A percentile compares a stretch with the other conserved stretches of the same genome.
Evolutionary conservation across 2,797 vertebrate genomes (phyloP).

Genomic region (Scolopax bukidnonensis): DNA sequence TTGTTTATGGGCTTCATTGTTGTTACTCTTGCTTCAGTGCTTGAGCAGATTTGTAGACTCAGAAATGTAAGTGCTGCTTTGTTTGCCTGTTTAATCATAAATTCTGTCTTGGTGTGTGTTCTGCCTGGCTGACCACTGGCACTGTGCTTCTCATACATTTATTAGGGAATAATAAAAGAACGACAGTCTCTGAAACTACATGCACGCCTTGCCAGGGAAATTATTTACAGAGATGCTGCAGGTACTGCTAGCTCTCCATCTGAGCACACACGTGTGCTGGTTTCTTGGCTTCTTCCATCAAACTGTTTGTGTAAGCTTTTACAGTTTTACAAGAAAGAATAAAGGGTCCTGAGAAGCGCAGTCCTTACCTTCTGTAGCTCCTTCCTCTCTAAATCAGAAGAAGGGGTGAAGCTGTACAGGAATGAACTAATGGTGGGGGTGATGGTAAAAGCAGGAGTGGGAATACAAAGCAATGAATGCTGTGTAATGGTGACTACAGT

Average conservation of each 20-base stretch:
- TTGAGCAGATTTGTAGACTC: neutral
- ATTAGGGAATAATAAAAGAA: neutral
- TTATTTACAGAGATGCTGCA: neutral
- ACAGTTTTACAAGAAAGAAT: neutral
- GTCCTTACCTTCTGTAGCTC: neutral
- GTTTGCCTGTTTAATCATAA: slow-evolving; percentile 9
- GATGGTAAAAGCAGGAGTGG: neutral
- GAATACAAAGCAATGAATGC: neutral
- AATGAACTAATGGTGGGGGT: neutral
- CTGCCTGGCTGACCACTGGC: neutral
- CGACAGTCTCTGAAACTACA: neutral
- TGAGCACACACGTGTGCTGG: neutral
- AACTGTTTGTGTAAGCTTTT: neutral
- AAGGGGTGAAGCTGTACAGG: neutral
- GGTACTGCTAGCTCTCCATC: neutral
- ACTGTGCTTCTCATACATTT: neutral
- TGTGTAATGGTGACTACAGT: neutral
- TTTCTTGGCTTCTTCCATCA: neutral
- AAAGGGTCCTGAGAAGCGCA: neutral
- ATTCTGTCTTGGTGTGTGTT: slow-evolving; percentile 1
- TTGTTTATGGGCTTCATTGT: neutral
- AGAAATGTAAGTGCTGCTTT: neutral
- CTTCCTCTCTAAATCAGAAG: neutral
- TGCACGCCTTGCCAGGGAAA: neutral
- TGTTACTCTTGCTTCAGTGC: neutral